Evolutionary conservation across 2,888 invertebrate species (phyloP), one percentile per base, ranked within the genome.

Genomic region (Leptopilina syphax): DNA sequence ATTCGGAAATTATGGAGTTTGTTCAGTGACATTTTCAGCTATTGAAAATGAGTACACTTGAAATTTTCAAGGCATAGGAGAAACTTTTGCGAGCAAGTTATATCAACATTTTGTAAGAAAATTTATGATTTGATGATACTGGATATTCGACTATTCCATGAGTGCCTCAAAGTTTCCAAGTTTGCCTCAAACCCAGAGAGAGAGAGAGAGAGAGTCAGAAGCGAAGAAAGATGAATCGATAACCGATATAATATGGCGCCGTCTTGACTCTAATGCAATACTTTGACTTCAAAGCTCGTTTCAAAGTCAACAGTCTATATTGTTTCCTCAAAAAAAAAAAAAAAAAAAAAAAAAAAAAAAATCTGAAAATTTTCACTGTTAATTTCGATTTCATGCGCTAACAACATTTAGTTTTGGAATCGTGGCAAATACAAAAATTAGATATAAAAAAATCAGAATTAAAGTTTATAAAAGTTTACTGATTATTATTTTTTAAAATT

Each of bases 161-260:
- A 70, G 50, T 24, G 50, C 4, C 70, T 70, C 8, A 70, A 54
- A 70, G 54, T 70, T 70, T 34, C 54, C 3, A 27, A 70, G 50
- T 70, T 34, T 70, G 54, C 24, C 50, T 68, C 27, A 27, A 12
- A 50, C 18, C 18, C 1, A 8, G 18, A 44, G 18, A 18, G 18
- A 18, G 18, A 18, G 18, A 18, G 18, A 18, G 18, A 13, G 54
- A 54, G 70, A 70, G 24, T n/a, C 70, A 70, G 70, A 54, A 70
- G 70, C 54, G 47, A 70, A 70, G 70, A 70, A 50, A 50, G 70
- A 54, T 70, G 70, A 70, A 70, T 70, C 70, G 70, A 70, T 70
- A 70, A 70, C 70, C 70, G 54, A 70, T 70, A 70, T 70, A 70
- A 70, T 70, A 54, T 70, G 54, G 70, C 68, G 50, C 70, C 27